These are phyloP conservation scores for Ophion costatus DNA, from an alignment of 2,888 invertebrate species.

Conservation along the genomic window DNA sequence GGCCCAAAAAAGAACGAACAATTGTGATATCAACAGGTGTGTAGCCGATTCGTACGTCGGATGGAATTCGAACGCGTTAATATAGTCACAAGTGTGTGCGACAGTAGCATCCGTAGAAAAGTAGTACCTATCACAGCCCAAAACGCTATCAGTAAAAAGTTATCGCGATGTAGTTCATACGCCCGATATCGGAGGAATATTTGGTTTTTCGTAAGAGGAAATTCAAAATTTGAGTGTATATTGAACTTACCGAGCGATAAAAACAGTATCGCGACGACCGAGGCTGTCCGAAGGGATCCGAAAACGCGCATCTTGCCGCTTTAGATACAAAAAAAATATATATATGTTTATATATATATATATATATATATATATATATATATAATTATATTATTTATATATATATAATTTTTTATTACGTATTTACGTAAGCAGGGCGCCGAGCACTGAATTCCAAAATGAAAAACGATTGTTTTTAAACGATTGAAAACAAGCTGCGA, in stretches of 20 bases:
- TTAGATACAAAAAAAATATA: not conserved
- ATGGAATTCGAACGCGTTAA: conserved; percentile 17
- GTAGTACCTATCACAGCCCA: not conserved
- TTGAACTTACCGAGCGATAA: conserved; percentile 56
- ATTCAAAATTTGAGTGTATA: not conserved
- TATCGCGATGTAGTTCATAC: conserved; percentile 13
- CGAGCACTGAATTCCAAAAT: conserved; percentile 46
- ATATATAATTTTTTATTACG: not conserved
- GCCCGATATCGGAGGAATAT: not conserved
- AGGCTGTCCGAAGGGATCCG: conserved; percentile 52
- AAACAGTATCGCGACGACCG: conserved; percentile 50
- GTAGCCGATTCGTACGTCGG: conserved; percentile 9
- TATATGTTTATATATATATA: not conserved
- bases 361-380: conserved; percentile 1
- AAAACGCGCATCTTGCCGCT: conserved; percentile 53
- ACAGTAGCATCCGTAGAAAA: not conserved
- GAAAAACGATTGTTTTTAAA: not conserved
- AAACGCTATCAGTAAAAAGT: conserved; percentile 17
- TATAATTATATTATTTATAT: not conserved
- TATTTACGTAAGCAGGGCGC: not conserved
- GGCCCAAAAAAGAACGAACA: not conserved
- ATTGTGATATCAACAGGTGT: conserved; percentile 40
- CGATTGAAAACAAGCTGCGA: not conserved
- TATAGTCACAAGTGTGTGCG: conserved; percentile 24
- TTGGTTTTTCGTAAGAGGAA: not conserved